Evolutionary conservation across 2,888 invertebrate genomes (phyloP), one percentile per base, ranked within the genome.

Genomic region (Aradus depressus): DNA sequence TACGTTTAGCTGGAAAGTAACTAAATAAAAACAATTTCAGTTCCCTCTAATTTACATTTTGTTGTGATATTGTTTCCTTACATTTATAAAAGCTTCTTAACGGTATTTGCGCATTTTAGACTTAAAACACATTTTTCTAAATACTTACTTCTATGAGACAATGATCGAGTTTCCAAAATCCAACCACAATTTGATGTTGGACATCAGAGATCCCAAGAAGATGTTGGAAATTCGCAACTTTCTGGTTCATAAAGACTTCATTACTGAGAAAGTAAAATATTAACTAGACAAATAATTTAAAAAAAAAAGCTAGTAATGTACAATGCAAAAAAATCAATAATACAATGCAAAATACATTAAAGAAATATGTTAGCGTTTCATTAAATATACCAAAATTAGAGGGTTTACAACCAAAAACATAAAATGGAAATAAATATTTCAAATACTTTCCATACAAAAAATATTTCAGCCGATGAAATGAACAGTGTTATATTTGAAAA

Each of bases 141-240:
- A n/a, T 49, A 66, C 72, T 72, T 67, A 84, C 86, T 66, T 81
- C 77, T 67, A 82, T 87, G 64, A 88, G 80, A 52, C 81, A 80
- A 63, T 89, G 89, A 68, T 93, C 92, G 12, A 93, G 71, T 60
- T 85, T 79, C 91, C 92, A 92, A 66, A 90, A 84, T 0, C 85
- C 89, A 62, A 88, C 86, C 1, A 86, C 81, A 1, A 85, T 76
- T 65, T 87, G 85, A 22, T 83, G 81, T 1, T 81, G 67, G 1
- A 84, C 79, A 16, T 81, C 79, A 49, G 80, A 80, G 3, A 90
- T 68, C 47, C 81, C 79, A 61, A 89, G 88, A 59, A 85, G 81
- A 0, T 82, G 79, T 0, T 87, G 84, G 66, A 87, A 90, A 63
- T 83, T 84, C 63, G 84, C 79, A 43, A 88, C 66, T 55, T 84